Conservation (phyloP, 2,888 invertebrate genomes). For the Drosophila yooni region DNA sequence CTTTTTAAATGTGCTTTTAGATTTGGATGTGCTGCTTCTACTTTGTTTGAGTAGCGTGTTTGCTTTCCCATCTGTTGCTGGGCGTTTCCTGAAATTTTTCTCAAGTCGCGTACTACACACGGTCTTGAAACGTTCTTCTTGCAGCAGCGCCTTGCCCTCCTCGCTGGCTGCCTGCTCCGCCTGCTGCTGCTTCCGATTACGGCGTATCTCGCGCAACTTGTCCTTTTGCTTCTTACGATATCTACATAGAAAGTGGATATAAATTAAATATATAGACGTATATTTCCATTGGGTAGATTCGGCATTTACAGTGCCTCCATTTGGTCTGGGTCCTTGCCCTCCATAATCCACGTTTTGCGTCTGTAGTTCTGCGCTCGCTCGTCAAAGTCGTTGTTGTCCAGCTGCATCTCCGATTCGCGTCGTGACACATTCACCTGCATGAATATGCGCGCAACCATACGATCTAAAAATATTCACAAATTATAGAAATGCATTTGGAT, state of each 20-base stretch:
- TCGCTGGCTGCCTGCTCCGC: constrained; percentile 41
- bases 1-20: constrained; percentile 17
- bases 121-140: constrained; percentile 83
- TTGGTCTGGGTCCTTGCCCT: constrained; percentile 92
- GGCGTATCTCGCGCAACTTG: constrained; percentile 80
- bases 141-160: constrained; percentile 61
- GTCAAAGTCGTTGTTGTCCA: constrained; percentile 96
- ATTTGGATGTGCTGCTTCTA: constrained; percentile 1
- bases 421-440: constrained; percentile 97
- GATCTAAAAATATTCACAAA: constrained; percentile 87
- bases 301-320: constrained; percentile 88
- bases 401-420: constrained; percentile 95
- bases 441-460: constrained; percentile 94
- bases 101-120: constrained; percentile 77
- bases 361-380: constrained; percentile 94
- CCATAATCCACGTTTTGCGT: constrained; percentile 93
- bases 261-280: neutral
- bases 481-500: neutral
- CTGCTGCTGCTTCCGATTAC: constrained; percentile 74
- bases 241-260: constrained; percentile 42
- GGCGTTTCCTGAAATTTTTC: constrained; percentile 62
- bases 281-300: neutral
- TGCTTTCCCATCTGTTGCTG: neutral
- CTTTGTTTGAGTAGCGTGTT: constrained; percentile 7
- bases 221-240: constrained; percentile 83